phyloP scores from a whole-genome alignment of 2,113 vertebrate genomes.

The Serranochromis macrocephalus region DNA sequence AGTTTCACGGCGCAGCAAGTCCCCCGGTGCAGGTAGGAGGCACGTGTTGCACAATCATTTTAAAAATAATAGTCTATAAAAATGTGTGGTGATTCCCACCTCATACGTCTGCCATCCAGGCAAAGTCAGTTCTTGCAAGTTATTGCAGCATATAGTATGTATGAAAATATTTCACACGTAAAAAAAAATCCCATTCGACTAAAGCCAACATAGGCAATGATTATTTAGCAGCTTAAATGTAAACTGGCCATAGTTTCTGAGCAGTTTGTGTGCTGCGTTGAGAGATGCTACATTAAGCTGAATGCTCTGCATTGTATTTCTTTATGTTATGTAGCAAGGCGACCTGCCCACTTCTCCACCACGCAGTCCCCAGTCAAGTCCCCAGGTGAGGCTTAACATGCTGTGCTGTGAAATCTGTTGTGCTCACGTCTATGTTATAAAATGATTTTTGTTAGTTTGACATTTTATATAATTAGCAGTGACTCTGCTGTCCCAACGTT shows the following conservation, averaged over 20 bases:
- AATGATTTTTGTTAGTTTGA: background rate
- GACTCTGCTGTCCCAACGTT: background rate
- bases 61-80: background rate
- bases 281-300: background rate
- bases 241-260: background rate
- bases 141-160: background rate
- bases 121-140: background rate
- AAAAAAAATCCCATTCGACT: background rate
- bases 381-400: conserved; percentile 79
- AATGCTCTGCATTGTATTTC: conserved; percentile 28
- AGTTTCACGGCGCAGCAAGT: conserved; percentile 84
- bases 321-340: conserved; percentile 74
- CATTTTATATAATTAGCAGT: background rate
- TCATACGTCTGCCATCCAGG: background rate
- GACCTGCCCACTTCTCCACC: conserved; percentile 80
- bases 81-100: background rate
- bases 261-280: background rate
- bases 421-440: background rate
- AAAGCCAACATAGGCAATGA: background rate
- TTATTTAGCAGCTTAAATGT: background rate
- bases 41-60: background rate
- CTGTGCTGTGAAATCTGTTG: background rate
- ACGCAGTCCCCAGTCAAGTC: conserved; percentile 84
- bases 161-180: background rate
- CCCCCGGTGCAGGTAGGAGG: conserved; percentile 82